These are phyloP conservation scores for Bellardia bayeri DNA, from an alignment of 2,888 invertebrate species.

Conservation along the genomic window DNA sequence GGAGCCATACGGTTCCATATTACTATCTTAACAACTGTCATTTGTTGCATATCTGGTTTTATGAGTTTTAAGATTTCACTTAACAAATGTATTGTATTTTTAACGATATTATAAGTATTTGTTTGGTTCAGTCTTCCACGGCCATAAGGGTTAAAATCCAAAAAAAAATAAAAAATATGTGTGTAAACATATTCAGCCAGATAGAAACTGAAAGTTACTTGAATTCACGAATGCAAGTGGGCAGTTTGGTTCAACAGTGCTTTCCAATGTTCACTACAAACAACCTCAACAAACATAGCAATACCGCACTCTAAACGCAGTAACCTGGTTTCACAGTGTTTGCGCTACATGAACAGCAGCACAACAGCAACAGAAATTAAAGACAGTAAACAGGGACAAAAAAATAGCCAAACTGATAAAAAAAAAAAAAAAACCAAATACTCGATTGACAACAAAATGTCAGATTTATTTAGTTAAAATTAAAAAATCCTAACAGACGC, in stretches of 20 bases:
- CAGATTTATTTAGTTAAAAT: slow-evolving; percentile 10
- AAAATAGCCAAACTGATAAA: not conserved
- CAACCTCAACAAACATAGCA: not conserved
- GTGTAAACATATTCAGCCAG: not conserved
- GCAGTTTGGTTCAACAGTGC: slow-evolving; percentile 16
- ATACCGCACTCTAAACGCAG: slow-evolving; percentile 28
- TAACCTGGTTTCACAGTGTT: slow-evolving; percentile 29
- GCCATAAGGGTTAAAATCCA: not conserved
- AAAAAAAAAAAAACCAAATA: not conserved
- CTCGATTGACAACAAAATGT: not conserved
- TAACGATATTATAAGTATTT: too few species aligned
- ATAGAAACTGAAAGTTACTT: slow-evolving; percentile 55
- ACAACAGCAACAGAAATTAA: slow-evolving; percentile 20
- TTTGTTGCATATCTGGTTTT: too few species aligned
- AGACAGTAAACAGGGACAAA: not conserved
- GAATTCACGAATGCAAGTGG: slow-evolving; percentile 43
- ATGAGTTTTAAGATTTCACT: too few species aligned
- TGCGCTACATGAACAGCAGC: slow-evolving; percentile 8
- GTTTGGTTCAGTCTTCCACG: too few species aligned
- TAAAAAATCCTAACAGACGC: slow-evolving; percentile 7
- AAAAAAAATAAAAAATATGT: too few species aligned
- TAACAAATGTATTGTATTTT: too few species aligned
- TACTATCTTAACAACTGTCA: too few species aligned
- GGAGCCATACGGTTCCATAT: too few species aligned
- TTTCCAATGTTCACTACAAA: not conserved